Base-by-base conservation (phyloP, 2,888 invertebrate genomes). In the Junonia oenone region DNA sequence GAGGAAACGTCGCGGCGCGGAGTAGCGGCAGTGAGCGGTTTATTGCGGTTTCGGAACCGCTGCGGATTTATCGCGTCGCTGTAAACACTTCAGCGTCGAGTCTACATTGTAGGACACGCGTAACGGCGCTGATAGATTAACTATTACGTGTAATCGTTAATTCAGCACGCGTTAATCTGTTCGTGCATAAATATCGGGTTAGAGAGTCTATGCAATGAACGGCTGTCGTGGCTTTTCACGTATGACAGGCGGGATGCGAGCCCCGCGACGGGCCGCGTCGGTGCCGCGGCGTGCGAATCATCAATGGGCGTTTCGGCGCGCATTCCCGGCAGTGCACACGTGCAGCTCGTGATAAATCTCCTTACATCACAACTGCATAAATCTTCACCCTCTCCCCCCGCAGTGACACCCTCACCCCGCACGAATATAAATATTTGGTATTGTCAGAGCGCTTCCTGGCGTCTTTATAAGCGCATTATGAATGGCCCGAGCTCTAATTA, bases 1-100 rank as follows among this genome's bases (percentile, higher is more conserved):
- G 71, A 78, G 77, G 81, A 69, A 70, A 68, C 64, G 69, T 68
- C 65, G 45, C 33, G 27, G 51, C 48, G 15, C 45, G 31, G 40
- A 17, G 45, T 13, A 31, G 26, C 22, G 11, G 45, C 43, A 55
- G 48, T 61, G 64, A 55, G 49, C 57, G 51, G 58, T 63, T 59
- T 61, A 61, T 57, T 55, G 35, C n/a, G 38, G 22, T 6, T 31
- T 15, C 26, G 59, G 49, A 51, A 40, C 59, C 63, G 59, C 64
- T 57, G 56, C 50, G 51, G 64, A 73, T 70, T 69, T 68, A 71
- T 68, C 29, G 11, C 35, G 15, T 15, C 2, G 43, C 26, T 13
- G 43, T 43, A 26, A 43, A 31, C 22, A 43, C 43, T 6, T 43
- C 9, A 27, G 45, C 22, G 8, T 14, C 45, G 45, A 6, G 13